Evolutionary conservation across 2,797 vertebrate genomes (phyloP), one percentile per base, ranked within the genome.

Genomic region (Anguilla pacifica): DNA sequence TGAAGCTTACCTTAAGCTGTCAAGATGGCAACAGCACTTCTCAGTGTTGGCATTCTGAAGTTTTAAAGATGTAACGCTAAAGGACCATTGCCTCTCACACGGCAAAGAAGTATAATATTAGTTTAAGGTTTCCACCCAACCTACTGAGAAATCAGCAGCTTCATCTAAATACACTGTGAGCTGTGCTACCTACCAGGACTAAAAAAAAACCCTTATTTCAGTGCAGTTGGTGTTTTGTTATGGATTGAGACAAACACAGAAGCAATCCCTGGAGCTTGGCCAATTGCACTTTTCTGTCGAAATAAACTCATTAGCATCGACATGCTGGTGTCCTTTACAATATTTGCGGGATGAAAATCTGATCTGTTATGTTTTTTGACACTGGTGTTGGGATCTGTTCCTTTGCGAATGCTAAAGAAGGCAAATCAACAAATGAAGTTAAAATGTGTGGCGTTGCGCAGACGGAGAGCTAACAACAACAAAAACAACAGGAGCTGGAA

Each of bases 271-370:
- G 91, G 87, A 91, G 91, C 91, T 92, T 87, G 90, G 74, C 88
- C 91, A 88, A 92, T 95, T 92, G 89, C 90, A 89, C 91, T 90
- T 91, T 83, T 89, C 92, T 94, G 91, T 94, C 88, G 82, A 92
- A 89, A 87, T 93, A 95, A 96, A 91, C 90, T 90, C 88, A 89
- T 96, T 96, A 95, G 94, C 89, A 96, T 96, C 92, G 96, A 96
- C 94, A 91, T 11, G 35, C 81, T 90, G 95, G 95, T 94, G 95
- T 95, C 95, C 93, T 94, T 96, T 95, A 94, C 94, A 94, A 94
- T 94, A 95, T 95, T 94, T 94, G 93, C 92, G 93, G 94, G 93
- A 96, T 92, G 91, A 89, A 93, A 92, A 94, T 95, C 89, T 91
- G 93, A 96, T 94, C 89, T 89, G 88, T 11, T 53, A 53, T 53